A percentile compares a stretch with the other conserved stretches of the same genome.
These are phyloP conservation scores for Maniola hyperantus DNA, from an alignment of 2,888 invertebrate species.

Conservation along the genomic window DNA sequence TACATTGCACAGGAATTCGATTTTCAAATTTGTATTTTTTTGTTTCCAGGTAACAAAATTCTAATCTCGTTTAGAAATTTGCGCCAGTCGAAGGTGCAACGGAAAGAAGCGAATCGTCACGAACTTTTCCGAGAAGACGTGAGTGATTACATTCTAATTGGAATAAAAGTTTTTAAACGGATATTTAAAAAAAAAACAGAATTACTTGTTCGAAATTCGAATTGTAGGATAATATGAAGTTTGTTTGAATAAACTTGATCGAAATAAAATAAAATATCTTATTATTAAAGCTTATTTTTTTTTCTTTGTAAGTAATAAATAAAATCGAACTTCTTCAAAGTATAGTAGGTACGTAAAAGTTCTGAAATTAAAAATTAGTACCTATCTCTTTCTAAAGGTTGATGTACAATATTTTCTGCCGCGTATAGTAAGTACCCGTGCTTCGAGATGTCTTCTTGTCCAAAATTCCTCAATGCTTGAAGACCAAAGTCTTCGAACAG, in stretches of 20 bases:
- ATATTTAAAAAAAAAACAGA: slow-evolving; percentile 14
- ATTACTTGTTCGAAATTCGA: slow-evolving; percentile 8
- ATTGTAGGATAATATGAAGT: background rate
- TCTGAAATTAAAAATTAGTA: too few species aligned
- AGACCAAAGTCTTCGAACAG: too few species aligned
- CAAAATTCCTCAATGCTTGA: too few species aligned
- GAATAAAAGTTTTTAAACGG: slow-evolving; percentile 38
- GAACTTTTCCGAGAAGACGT: slow-evolving; percentile 56
- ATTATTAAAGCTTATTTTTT: background rate
- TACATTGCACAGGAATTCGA: background rate
- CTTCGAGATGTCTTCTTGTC: too few species aligned
- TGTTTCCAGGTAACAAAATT: slow-evolving; percentile 63
- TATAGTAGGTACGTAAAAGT: too few species aligned
- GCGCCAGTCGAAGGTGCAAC: slow-evolving; percentile 44
- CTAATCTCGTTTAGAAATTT: slow-evolving; percentile 52
- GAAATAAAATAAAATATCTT: background rate
- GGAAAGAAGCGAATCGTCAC: slow-evolving; percentile 52
- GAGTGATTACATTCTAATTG: slow-evolving; percentile 49
- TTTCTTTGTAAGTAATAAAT: background rate
- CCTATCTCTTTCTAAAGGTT: too few species aligned
- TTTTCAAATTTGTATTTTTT: slow-evolving; percentile 45
- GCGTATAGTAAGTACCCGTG: too few species aligned
- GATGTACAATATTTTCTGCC: too few species aligned
- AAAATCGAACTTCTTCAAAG: too few species aligned
- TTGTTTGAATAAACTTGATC: background rate